Base-by-base conservation (phyloP, 1,140 invertebrate genomes). In the Drosophila melanica region DNA sequence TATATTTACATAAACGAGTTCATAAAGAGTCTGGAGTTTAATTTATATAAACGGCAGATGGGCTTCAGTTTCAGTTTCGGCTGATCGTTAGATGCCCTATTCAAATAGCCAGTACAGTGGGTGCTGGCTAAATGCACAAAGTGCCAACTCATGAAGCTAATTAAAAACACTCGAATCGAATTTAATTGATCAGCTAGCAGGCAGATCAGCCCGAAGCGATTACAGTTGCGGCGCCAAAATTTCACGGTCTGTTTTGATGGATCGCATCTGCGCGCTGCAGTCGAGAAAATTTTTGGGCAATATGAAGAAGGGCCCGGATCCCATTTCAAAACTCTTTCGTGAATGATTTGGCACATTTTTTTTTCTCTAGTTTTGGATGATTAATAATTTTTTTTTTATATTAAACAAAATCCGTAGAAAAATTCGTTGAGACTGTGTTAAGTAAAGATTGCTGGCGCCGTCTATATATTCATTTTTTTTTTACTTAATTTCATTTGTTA, bases 81-180 rank as follows among this genome's bases (percentile, higher is more conserved):
- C 41, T 39, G 30, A 30, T 37, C 63, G 42, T 57, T 47, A 27
- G 41, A 33, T 20, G 20, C 4, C 11, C 16, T 41, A 66, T 57
- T 37, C 14, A 58, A 76, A 76, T 55, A n/a, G 55, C 53, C 9
- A 27, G 54, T 65, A 35, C 58, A 60, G 63, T 75, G 67, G 77
- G 77, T 70, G 84, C 68, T 86, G 72, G 79, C 73, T 87, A 71
- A 80, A 60, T 71, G 64, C 65, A 81, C 42, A 67, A 86, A 87
- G 48, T 82, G 85, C 82, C 76, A 89, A 90, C 77, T 91, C 90
- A 91, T 90, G 58, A 59, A 55, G 78, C 72, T 91, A 90, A 91
- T 91, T 91, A 91, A 90, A 91, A 91, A 91, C 80, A 77, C 81
- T 91, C 90, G 76, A 81, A 91, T 73, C 90, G 80, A 91, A 90